These are phyloP conservation scores for Tenrec ecaudatus DNA, from an alignment of 2,113 vertebrate genomes.

Conservation along the genomic window DNA sequence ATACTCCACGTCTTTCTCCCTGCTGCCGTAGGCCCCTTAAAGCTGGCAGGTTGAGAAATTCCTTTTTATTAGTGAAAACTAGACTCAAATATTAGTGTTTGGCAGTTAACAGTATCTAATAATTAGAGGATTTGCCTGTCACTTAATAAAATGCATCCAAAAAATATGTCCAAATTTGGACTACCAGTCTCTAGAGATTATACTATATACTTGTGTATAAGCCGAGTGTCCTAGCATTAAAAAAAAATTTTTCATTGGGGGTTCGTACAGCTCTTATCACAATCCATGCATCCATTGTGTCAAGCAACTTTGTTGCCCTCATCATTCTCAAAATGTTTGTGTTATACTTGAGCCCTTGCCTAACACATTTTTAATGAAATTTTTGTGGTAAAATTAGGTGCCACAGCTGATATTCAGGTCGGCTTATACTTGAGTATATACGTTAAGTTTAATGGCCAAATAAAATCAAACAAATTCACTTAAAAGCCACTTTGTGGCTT, in stretches of 20 bases:
- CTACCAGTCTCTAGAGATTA: not conserved
- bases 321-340: too few relatives aligned
- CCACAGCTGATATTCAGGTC: too few relatives aligned
- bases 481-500: constrained; percentile 35
- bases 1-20: constrained; percentile 68
- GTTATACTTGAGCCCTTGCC: too few relatives aligned
- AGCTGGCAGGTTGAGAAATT: constrained; percentile 73
- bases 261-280: too few relatives aligned
- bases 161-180: constrained; percentile 12
- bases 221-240: too few relatives aligned
- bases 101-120: constrained; percentile 57
- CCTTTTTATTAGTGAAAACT: constrained; percentile 70
- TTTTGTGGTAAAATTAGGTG: too few relatives aligned
- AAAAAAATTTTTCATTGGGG: too few relatives aligned
- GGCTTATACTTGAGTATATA: too few relatives aligned
- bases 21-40: constrained; percentile 65
- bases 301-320: too few relatives aligned
- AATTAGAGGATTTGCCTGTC: not conserved
- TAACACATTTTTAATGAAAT: too few relatives aligned
- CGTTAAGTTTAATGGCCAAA: constrained; percentile 17
- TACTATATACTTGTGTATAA: too few relatives aligned
- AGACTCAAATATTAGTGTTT: constrained; percentile 60
- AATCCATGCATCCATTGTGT: too few relatives aligned
- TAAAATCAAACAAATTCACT: constrained; percentile 32
- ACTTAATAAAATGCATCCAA: constrained; percentile 61